phyloP scores from a whole-genome alignment of 2,888 invertebrate genomes.

The Linnaemya vulpina region DNA sequence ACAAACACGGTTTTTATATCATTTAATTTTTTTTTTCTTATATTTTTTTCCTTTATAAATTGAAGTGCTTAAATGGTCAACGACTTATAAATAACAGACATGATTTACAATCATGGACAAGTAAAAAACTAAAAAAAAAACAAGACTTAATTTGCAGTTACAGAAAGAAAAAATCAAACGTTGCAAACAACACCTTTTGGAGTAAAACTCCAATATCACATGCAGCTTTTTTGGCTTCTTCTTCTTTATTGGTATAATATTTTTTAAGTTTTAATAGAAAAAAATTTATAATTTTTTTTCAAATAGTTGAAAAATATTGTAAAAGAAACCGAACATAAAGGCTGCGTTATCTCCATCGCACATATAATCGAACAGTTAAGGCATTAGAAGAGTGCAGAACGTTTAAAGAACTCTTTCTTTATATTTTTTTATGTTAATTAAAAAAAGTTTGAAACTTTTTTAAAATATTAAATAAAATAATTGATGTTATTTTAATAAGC shows the following conservation, averaged over 20 bases:
- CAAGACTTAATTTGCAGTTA: background rate
- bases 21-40: background rate
- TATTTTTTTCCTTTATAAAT: background rate
- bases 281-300: conserved; percentile 8
- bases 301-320: conserved; percentile 27
- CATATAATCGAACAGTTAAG: conserved; percentile 24
- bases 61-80: conserved; percentile 58
- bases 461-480: no score
- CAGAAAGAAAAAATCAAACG: background rate
- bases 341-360: conserved; percentile 49
- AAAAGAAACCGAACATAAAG: conserved; percentile 27
- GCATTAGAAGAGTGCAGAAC: background rate
- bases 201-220: conserved; percentile 26
- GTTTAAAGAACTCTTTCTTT: conserved; percentile 6
- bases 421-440: no score
- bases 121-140: background rate
- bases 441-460: no score
- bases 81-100: conserved; percentile 44
- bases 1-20: no score
- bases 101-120: conserved; percentile 36
- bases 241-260: background rate
- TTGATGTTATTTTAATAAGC: no score
- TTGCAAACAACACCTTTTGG: conserved; percentile 27
- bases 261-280: background rate
- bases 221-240: conserved; percentile 5